These are phyloP conservation scores for Synergus umbraculus DNA, from an alignment of 2,888 invertebrate species.

Conservation along the genomic window DNA sequence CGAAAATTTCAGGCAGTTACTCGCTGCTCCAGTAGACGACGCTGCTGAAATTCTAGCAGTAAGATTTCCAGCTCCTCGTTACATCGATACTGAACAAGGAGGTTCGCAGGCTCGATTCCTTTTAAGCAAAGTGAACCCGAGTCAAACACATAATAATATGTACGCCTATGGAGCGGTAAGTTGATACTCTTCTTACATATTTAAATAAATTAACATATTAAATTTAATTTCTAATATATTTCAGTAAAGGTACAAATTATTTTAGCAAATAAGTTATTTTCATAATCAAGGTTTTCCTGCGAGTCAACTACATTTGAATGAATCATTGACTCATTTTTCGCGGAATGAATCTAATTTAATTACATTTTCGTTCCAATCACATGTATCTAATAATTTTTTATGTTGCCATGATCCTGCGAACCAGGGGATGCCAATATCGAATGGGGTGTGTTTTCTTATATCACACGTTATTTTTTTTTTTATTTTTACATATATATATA, in stretches of 20 bases:
- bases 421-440: constrained; percentile 85
- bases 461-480: constrained; percentile 66
- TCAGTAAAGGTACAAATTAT: constrained; percentile 13
- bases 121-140: constrained; percentile 99
- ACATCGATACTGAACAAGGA: constrained; percentile 99
- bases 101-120: constrained; percentile 99
- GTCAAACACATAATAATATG: constrained; percentile 99
- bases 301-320: background rate
- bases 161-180: constrained; percentile 95
- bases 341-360: constrained; percentile 22
- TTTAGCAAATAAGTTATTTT: constrained; percentile 1
- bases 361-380: constrained; percentile 49
- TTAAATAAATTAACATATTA: background rate
- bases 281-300: no score
- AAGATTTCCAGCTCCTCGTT: constrained; percentile 98
- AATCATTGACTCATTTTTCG: background rate
- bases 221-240: constrained; percentile 35
- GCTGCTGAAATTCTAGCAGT: constrained; percentile 97
- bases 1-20: constrained; percentile 96
- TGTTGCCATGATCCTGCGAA: constrained; percentile 72
- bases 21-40: constrained; percentile 97
- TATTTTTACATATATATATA: constrained; percentile 19
- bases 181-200: constrained; percentile 61
- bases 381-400: constrained; percentile 73
- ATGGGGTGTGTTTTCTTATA: constrained; percentile 82